Evolutionary conservation across 1,140 invertebrate genomes (phyloP), one percentile per base, ranked within the genome.

Genomic region (Latrodectus geometricus): DNA sequence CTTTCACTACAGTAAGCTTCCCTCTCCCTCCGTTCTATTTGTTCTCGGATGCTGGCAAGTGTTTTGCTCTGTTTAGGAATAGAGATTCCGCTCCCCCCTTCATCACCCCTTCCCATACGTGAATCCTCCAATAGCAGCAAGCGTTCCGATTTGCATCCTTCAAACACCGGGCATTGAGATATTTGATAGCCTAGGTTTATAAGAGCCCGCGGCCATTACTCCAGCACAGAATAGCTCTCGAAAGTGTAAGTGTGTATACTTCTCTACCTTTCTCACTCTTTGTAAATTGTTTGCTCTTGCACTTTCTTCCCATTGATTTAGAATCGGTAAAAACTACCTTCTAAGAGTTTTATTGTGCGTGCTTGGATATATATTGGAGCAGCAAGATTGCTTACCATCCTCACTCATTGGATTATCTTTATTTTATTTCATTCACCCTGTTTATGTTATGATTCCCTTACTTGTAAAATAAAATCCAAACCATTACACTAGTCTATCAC

Each of bases 131-230:
- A 87, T 87, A 49, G 85, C 23, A 87, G 85, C 68, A 74, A 23
- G 69, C 23, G 68, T 80, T 73, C 54, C 85, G 73, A 87, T 87
- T 87, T 74, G 77, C 85, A 80, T 74, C 85, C 69, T 79, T 80
- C 85, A 73, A 50, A 73, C 76, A 74, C 73, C 15, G 77, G 76
- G 85, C 76, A 74, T 87, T 87, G 76, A 87, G 85, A 87, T 74
- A 87, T 80, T 69, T 75, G 85, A 87, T 87, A 87, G 85, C 85
- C 69, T 80, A 87, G 85, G 85, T 87, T 87, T 87, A 87, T 79
- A 87, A 87, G 65, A 69, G 73, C 70, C 70, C 20, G 76, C 69
- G 56, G 69, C 76, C 85, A 74, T 87, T 87, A 61, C 69, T 66
- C 68, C 48, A 75, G n/a, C 20, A 69, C 85, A 87, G 85, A 87